Base-by-base conservation (phyloP, 2,113 vertebrate genomes). In the Callaeas wilsoni region DNA sequence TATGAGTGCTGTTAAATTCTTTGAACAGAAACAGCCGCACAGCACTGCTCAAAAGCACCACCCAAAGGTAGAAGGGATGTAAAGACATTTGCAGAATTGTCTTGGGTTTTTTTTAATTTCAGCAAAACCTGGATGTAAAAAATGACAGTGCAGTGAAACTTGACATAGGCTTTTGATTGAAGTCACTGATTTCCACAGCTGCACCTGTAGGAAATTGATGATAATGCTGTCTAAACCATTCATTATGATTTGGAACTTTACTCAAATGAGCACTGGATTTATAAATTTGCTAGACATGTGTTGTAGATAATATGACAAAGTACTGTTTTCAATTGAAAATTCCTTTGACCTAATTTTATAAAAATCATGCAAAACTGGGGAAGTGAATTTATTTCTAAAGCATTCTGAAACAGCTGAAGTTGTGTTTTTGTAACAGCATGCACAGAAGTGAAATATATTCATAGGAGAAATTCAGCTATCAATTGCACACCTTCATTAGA, bases 191-290 rank as follows among this genome's bases (percentile, higher is more conserved):
- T 98, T 98, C 98, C 97, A 96, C 95, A 96, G 97, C 98, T 98
- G 97, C 98, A 99, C 98, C 99, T 98, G 98, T 97, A 97, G 98
- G 98, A 99, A 99, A 99, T 98, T 98, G 98, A 99, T 99, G 98
- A 98, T 98, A 98, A 99, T 98, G 97, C 98, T 98, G 98, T 98
- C 98, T 98, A 98, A 99, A 98, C 98, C 98, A 98, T 99, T 99
- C 98, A 98, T 99, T 99, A 99, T 95, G 92, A 96, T 97, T 97
- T 97, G 96, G 97, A 98, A 98, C 98, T 99, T 98, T 97, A 98
- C 97, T 97, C 98, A 97, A 98, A 99, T 98, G 97, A 98, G 98
- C 97, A 97, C 98, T 92, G 97, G 98, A 98, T 97, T 98, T 98
- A 97, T 98, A 98, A 98, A 99, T 98, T 99, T 98, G 98, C 98